These are phyloP conservation scores for Stenodema calcarata DNA, from an alignment of 2,888 invertebrate species.

Conservation along the genomic window DNA sequence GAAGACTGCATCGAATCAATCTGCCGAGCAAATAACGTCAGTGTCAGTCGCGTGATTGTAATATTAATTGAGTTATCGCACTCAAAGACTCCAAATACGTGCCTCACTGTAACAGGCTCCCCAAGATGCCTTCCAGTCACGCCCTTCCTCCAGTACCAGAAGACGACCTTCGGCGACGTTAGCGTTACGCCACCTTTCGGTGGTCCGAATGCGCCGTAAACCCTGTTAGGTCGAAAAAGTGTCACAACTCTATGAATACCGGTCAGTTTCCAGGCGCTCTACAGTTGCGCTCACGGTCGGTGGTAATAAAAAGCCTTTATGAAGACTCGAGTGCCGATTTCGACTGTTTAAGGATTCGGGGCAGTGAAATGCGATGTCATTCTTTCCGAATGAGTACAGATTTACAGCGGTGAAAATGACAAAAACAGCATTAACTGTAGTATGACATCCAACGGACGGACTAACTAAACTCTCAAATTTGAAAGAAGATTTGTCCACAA, in stretches of 20 bases:
- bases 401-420: too few species aligned
- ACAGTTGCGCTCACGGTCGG: not conserved
- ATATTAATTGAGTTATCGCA: not conserved
- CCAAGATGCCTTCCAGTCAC: not conserved
- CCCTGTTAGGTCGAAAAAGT: not conserved
- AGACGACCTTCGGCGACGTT: not conserved
- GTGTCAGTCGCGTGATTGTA: not conserved
- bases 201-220: not conserved
- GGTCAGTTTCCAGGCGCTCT: not conserved
- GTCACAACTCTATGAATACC: not conserved
- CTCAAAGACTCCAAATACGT: not conserved
- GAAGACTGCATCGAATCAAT: not conserved
- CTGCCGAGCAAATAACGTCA: not conserved
- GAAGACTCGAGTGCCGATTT: not conserved
- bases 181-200: not conserved
- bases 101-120: not conserved
- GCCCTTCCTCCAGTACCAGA: not conserved
- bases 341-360: not conserved
- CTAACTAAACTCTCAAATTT: too few species aligned
- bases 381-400: not conserved
- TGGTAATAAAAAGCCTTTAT: not conserved
- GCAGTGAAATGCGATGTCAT: not conserved
- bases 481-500: too few species aligned
- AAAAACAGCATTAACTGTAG: too few species aligned
- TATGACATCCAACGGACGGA: too few species aligned